Base-by-base conservation (phyloP, 35 echinoderm and acorn worm genomes). In the Apostichopus japonicus region DNA sequence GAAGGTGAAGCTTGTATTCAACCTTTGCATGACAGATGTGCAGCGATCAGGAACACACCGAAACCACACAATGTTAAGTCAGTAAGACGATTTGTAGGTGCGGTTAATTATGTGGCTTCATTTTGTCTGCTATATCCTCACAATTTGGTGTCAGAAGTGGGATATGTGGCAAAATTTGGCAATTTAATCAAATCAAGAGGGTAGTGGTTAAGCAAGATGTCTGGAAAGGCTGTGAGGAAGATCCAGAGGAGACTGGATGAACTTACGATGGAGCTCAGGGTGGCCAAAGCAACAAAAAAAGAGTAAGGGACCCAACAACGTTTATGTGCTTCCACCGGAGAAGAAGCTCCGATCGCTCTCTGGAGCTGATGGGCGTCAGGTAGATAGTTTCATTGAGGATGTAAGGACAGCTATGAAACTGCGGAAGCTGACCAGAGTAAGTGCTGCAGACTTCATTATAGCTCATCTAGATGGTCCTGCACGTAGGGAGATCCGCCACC, bases 381-480 rank as follows among this genome's bases (percentile, higher is more conserved):
- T 94, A 3, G 24, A 27, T n/a, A 55, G 78, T 51, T 94, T 94
- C 67, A 78, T 92, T 1, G 93, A 94, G 9, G 90, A 92, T 73
- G 65, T 94, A 7, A 54, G 58, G 15, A 89, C 89, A 27, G 90
- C 55, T 2, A 6, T 94, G n/a, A 94, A 94, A 55, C 17, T 94
- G 8, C 22, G 93, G 44, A 87, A 86, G 61, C 57, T 94, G 65
- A 19, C 10, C 0, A 80, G 90, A 52, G 56, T 72, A 6, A 71
- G 54, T 62, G 71, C 93, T 19, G 89, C 90, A n/a, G 80, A 92
- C 25, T 94, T 92, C 54, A 73, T 94, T 23, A 14, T 91, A 0
- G 89, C 93, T 33, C 79, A 92, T 51, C 16, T 94, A 24, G 93
- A 92, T 61, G 93, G 93, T 10, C 17, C 86, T 67, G 93, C 93